Evolutionary conservation across 2,113 vertebrate species (phyloP), one percentile per base, ranked within the genome.

Genomic region (Lampris megalopsis): DNA sequence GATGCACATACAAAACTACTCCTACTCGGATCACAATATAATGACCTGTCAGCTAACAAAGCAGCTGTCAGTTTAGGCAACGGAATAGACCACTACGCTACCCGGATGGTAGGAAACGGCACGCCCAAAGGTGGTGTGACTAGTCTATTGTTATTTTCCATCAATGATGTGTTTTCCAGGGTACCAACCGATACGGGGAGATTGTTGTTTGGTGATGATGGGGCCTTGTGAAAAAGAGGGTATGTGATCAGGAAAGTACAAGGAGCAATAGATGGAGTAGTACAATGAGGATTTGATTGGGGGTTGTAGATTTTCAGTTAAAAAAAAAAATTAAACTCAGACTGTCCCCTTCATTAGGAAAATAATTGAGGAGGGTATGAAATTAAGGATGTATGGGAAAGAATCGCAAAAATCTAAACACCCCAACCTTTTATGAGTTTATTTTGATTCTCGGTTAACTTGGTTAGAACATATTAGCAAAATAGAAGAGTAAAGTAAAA

Each of bases 371-470:
- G 37, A 54, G n/a, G 50, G 50, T 4, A 41, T 42, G 49, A 53
- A 54, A 7, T 5, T 68, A 38, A 59, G 65, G 9, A 42, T 54
- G 49, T 68, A 68, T 68, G 65, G 49, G 65, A 41, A 68, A 41
- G 37, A 41, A 54, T 68, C n/a, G 6, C 9, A 68, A 54, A 68
- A 10, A 11, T 35, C 13, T 54, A 50, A 9, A 54, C 13, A 37
- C 11, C 42, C 24, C 42, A 59, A 5, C 37, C 54, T 54, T 68
- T 6, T 68, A 38, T 49, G 50, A 68, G 36, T 54, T 54, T 0
- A 41, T 66, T 50, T 43, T 63, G 6, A 63, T 63, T 43, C 42
- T 3, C 10, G 42, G 61, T 45, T 45, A 45, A 63, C 61, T 6
- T 63, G 6, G 61, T 40, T 42, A 10, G 47, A 50, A 6, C 63